A percentile compares a stretch with the other conserved stretches of the same genome.
Conservation (phyloP, 1,140 invertebrate species). For the Drosophila equinoxialis region DNA sequence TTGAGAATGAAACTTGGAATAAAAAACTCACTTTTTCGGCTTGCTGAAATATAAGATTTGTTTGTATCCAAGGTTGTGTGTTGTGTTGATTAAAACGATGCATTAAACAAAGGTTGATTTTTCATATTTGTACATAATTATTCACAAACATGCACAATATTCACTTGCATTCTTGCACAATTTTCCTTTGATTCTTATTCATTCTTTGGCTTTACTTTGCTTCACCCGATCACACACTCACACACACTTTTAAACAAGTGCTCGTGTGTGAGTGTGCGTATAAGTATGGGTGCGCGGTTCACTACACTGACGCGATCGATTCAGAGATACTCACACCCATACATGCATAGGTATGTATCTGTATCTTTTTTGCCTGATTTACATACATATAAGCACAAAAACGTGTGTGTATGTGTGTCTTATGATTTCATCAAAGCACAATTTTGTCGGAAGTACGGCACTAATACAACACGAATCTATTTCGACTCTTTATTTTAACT, state of each 20-base stretch:
- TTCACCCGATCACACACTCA: conserved; percentile 5
- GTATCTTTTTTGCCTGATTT: conserved; percentile 32
- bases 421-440: conserved; percentile 45
- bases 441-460: conserved; percentile 23
- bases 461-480: conserved; percentile 9
- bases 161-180: conserved; percentile 14
- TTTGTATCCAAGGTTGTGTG: conserved; percentile 3
- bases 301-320: conserved; percentile 25
- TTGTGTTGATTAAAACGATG: neutral
- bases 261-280: conserved; percentile 10
- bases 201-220: conserved; percentile 17
- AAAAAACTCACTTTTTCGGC: neutral
- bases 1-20: neutral
- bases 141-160: conserved; percentile 5
- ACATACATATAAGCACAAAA: conserved; percentile 17
- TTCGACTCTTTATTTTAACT: conserved; percentile 4
- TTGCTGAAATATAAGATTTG: neutral
- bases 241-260: conserved; percentile 2
- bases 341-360: conserved; percentile 23
- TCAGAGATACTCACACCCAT: conserved; percentile 7
- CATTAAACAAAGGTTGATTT: neutral
- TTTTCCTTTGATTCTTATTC: conserved; percentile 14
- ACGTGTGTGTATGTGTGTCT: conserved; percentile 20
- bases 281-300: conserved; percentile 18
- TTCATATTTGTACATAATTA: conserved; percentile 1